Conservation (phyloP, 2,888 invertebrate genomes). For the Dryobota labecula region DNA sequence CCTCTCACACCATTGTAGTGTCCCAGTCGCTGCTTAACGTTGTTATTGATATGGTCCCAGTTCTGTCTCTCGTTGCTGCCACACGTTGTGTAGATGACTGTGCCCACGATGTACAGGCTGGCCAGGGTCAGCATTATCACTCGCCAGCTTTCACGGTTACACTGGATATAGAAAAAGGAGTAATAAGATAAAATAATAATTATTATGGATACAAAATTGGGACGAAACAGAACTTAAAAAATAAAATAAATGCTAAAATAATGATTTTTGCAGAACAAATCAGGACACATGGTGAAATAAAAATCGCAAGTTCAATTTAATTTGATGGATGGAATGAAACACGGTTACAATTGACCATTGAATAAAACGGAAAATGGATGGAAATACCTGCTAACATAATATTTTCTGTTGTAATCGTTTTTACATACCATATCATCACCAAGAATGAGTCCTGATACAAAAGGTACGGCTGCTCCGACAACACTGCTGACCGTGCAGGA, state of each 20-base stretch:
- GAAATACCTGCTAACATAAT: too few relatives aligned
- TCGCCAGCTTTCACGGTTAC: conserved; percentile 91
- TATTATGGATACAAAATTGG: too few relatives aligned
- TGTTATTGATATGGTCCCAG: conserved; percentile 91
- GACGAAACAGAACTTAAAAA: too few relatives aligned
- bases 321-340: too few relatives aligned
- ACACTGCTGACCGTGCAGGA: conserved; percentile 76
- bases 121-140: conserved; percentile 92
- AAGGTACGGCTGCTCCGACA: conserved; percentile 75
- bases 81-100: conserved; percentile 91
- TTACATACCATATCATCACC: conserved; percentile 71
- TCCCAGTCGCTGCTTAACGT: conserved; percentile 58
- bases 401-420: too few relatives aligned
- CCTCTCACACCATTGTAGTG: conserved; percentile 72
- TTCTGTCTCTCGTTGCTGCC: conserved; percentile 92
- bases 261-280: too few relatives aligned
- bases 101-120: conserved; percentile 91
- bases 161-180: conserved; percentile 80
- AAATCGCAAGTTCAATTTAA: too few relatives aligned
- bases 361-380: too few relatives aligned
- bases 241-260: too few relatives aligned
- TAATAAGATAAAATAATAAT: too few relatives aligned
- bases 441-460: conserved; percentile 75
- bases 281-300: too few relatives aligned
- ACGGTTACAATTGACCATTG: too few relatives aligned